These are phyloP conservation scores for Cheilosia pagana DNA, from an alignment of 2,888 invertebrate genomes.

Conservation along the genomic window DNA sequence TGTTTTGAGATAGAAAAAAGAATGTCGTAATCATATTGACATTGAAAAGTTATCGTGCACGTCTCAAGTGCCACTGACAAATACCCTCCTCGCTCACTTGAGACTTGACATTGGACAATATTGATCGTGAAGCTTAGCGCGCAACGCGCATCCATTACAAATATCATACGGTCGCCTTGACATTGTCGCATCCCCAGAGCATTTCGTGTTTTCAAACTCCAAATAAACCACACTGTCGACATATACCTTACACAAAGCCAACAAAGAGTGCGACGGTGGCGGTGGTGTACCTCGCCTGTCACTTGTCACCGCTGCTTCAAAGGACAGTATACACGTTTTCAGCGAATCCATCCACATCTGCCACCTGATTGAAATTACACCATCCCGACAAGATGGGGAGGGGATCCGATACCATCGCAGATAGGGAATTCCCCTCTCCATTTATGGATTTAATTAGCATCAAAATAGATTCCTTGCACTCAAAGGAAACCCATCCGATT, in stretches of 20 bases:
- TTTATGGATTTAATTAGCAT: slow-evolving; percentile 72
- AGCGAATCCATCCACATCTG: slow-evolving; percentile 60
- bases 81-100: slow-evolving; percentile 67
- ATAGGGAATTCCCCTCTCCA: slow-evolving; percentile 22
- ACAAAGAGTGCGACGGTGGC: background rate
- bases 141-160: slow-evolving; percentile 62
- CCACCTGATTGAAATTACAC: slow-evolving; percentile 72
- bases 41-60: slow-evolving; percentile 74
- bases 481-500: slow-evolving; percentile 43
- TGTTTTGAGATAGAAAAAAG: slow-evolving; percentile 26
- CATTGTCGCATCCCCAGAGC: slow-evolving; percentile 48
- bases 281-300: slow-evolving; percentile 43
- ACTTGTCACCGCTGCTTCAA: slow-evolving; percentile 66
- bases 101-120: slow-evolving; percentile 72
- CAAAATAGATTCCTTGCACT: slow-evolving; percentile 64
- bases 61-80: slow-evolving; percentile 69
- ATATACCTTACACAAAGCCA: slow-evolving; percentile 10
- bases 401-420: no score
- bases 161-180: slow-evolving; percentile 62
- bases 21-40: slow-evolving; percentile 63
- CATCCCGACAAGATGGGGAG: background rate
- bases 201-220: slow-evolving; percentile 34
- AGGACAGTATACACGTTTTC: slow-evolving; percentile 46
- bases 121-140: slow-evolving; percentile 67
- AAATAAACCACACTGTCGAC: slow-evolving; percentile 60